Base-by-base conservation (phyloP, 1,140 invertebrate species). In the Zaprionus taronus region DNA sequence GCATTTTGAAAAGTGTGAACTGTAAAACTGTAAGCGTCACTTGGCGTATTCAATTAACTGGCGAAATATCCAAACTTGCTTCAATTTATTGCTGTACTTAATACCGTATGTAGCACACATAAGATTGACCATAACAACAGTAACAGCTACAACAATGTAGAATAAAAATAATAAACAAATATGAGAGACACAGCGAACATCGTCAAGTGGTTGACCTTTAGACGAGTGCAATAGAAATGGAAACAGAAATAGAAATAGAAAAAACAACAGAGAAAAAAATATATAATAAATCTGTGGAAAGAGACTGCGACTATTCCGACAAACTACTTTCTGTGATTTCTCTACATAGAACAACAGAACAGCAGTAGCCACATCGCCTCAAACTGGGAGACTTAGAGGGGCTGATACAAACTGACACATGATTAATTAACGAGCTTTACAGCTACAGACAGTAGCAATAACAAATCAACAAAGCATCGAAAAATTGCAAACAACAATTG, bases 191-290 rank as follows among this genome's bases (percentile, higher is more conserved):
- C 26, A 61, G 47, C 9, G 14, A 51, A 26, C 53, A 41, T 53
- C 57, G 66, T 80, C 80, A 80, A 83, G 83, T 81, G 83, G 83
- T 84, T 80, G 83, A 89, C 83, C 83, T 89, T 77, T 75, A 77
- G 24, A 77, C 69, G 69, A 56, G 57, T 72, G 79, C 76, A 56
- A 66, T 64, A 69, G 71, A 79, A 79, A 73, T 74, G 20, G 47
- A 51, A 51, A 51, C 22, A 51, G 20, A 51, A 51, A 24, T 24
- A 51, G 17, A 51, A 24, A 24, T 12, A 24, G 1, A 51, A 22
- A 51, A 14, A 51, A 24, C 7, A 51, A 17, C 41, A 17, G n/a
- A 47, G n/a, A 17, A 17, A 69, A 72, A 71, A 69, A 72, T 76
- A 76, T n/a, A 44, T 22, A 72, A 76, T 74, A 83, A 80, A 81